Conservation (phyloP, 2,797 vertebrate genomes). For the Setipinna tenuifilis region DNA sequence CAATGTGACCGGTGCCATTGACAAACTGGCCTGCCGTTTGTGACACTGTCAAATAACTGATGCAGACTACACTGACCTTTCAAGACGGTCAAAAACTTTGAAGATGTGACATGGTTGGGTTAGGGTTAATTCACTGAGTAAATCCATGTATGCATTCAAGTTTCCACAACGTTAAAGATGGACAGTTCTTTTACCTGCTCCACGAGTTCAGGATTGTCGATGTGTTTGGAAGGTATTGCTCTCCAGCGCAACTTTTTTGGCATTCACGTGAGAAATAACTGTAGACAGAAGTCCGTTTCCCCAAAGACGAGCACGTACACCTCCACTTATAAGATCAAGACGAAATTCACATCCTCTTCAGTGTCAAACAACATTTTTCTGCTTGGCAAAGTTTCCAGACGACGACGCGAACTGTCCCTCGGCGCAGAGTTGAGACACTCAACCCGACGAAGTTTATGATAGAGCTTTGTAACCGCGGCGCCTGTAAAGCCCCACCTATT, state of each 20-base stretch:
- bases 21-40: neutral
- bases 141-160: neutral
- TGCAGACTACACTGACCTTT: neutral
- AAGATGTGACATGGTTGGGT: neutral
- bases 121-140: neutral
- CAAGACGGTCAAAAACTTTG: neutral
- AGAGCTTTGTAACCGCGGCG: conserved; percentile 57
- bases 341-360: neutral
- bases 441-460: conserved; percentile 56
- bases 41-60: neutral
- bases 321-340: neutral
- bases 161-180: neutral
- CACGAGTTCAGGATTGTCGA: neutral
- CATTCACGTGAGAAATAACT: neutral
- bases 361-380: neutral
- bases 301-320: neutral
- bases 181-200: neutral
- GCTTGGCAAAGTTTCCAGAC: neutral
- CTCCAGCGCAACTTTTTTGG: neutral
- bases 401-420: neutral
- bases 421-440: neutral
- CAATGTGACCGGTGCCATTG: too few relatives aligned
- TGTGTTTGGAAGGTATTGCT: neutral
- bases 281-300: neutral
- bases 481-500: conserved; percentile 62